Evolutionary conservation across 2,113 vertebrate species (phyloP).

Genomic region (Platycercus adscitus): DNA sequence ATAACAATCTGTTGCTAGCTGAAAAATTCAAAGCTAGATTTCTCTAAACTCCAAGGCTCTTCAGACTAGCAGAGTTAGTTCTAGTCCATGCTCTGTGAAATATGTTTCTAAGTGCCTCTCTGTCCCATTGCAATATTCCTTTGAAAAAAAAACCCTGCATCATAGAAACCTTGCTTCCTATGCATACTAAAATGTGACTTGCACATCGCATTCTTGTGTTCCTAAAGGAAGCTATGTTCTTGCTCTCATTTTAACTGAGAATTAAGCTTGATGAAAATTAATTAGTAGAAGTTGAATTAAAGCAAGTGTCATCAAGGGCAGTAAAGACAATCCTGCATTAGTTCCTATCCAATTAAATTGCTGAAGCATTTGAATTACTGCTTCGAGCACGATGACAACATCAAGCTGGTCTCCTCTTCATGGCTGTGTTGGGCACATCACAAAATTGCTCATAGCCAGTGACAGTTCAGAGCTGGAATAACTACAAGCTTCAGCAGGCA

Average conservation of each 20-base stretch:
- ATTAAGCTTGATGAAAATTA: not conserved
- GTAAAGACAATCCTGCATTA: not conserved
- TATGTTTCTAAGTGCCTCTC: not conserved
- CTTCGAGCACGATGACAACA: not conserved
- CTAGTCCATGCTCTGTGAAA: not conserved
- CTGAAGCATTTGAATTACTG: not conserved
- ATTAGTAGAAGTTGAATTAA: not conserved
- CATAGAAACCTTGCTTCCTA: not conserved
- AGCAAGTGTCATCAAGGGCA: not conserved
- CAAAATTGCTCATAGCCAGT: fast-evolving
- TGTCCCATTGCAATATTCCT: not conserved
- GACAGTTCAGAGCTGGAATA: not conserved
- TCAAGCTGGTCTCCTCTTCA: not conserved
- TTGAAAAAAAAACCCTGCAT: not conserved
- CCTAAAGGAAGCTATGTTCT: not conserved
- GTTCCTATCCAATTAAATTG: not conserved
- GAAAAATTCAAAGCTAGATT: not conserved
- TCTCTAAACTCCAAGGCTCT: not conserved
- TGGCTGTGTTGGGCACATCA: fast-evolving
- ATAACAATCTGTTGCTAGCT: not conserved
- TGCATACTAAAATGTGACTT: not conserved
- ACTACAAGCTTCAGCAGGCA: not conserved
- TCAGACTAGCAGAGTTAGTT: not conserved
- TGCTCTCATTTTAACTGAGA: not conserved
- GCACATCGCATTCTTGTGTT: not conserved